Percentiles rank a stretch among this genome's conserved stretches.
Evolutionary conservation across 2,888 invertebrate genomes (phyloP).

Genomic region (Criorhina ranunculi): DNA sequence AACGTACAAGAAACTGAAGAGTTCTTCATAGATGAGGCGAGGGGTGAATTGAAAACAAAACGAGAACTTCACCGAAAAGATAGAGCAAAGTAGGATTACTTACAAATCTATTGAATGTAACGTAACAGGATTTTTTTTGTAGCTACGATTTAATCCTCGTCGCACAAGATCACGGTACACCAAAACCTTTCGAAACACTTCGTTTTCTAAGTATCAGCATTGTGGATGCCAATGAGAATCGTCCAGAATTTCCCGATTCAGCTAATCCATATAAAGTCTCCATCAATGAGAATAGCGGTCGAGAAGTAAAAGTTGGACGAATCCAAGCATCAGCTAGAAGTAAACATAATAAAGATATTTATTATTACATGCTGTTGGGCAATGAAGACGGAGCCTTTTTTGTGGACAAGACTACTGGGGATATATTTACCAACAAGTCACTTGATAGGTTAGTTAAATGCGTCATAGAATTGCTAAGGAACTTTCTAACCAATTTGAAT

Average conservation of each 20-base stretch:
- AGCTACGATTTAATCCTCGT: slow-evolving; percentile 89
- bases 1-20: slow-evolving; percentile 92
- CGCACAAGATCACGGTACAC: slow-evolving; percentile 93
- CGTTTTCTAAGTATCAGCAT: slow-evolving; percentile 90
- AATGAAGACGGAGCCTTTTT: slow-evolving; percentile 91
- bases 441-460: slow-evolving; percentile 87
- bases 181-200: slow-evolving; percentile 91
- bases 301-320: slow-evolving; percentile 87
- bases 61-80: slow-evolving; percentile 92
- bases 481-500: neutral
- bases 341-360: slow-evolving; percentile 92
- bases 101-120: neutral
- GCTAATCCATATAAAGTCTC: slow-evolving; percentile 88
- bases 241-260: slow-evolving; percentile 89
- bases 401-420: slow-evolving; percentile 92
- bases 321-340: slow-evolving; percentile 86
- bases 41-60: slow-evolving; percentile 92
- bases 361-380: slow-evolving; percentile 92
- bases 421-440: slow-evolving; percentile 90
- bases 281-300: slow-evolving; percentile 89
- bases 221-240: slow-evolving; percentile 92
- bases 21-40: slow-evolving; percentile 91
- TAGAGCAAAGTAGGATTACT: slow-evolving; percentile 85
- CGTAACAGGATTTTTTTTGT: neutral
- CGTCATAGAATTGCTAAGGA: neutral